Conservation (phyloP, 2,113 vertebrate species). For the Psilopogon haemacephalus region DNA sequence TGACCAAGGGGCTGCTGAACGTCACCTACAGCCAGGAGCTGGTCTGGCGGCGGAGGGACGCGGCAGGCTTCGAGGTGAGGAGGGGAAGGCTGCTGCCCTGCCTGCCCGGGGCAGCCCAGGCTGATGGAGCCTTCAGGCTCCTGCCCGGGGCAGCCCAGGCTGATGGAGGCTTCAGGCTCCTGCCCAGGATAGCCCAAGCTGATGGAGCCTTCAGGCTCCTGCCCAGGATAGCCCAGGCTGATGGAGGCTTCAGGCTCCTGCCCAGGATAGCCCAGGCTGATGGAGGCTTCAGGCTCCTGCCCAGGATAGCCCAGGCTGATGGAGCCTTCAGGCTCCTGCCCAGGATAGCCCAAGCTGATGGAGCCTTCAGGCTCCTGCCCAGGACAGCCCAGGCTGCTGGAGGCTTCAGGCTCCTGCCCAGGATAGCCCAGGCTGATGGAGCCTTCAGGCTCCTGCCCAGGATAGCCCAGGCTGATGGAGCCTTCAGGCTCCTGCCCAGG, state of each 20-base stretch:
- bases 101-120: background rate
- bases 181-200: background rate
- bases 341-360: background rate
- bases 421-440: background rate
- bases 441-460: no score
- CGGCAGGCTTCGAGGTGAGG: slow-evolving; percentile 82
- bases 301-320: background rate
- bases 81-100: background rate
- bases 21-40: slow-evolving; percentile 80
- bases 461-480: background rate
- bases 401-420: no score
- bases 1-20: slow-evolving; percentile 36
- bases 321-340: no score
- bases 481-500: background rate
- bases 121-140: background rate
- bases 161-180: no score
- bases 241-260: no score
- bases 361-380: no score
- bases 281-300: no score
- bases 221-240: background rate
- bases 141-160: background rate
- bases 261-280: background rate
- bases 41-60: slow-evolving; percentile 16
- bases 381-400: background rate
- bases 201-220: no score